Conservation (phyloP, 2,797 vertebrate species). For the Heliangelus exortis region DNA sequence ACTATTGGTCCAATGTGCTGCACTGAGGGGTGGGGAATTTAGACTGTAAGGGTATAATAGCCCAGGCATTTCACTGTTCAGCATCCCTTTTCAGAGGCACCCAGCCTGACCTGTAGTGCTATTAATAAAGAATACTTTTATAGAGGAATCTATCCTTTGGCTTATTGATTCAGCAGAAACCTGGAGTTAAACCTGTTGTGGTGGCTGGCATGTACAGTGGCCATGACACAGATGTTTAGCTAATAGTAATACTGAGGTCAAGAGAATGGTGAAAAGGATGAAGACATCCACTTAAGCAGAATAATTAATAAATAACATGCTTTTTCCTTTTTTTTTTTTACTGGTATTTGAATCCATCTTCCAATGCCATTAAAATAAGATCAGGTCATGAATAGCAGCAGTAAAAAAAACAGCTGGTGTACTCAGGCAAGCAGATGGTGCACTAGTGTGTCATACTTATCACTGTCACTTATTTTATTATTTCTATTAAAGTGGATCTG, state of each 20-base stretch:
- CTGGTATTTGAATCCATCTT: not conserved
- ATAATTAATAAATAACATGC: not conserved
- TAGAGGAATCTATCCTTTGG: not conserved
- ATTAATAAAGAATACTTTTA: not conserved
- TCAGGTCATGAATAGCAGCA: not conserved
- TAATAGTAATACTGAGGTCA: not conserved
- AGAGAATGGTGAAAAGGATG: not conserved
- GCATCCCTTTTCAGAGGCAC: not conserved
- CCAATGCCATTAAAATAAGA: constrained; percentile 21
- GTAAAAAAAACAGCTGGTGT: not conserved
- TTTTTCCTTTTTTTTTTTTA: not conserved
- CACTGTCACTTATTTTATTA: not conserved
- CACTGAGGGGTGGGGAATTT: not conserved
- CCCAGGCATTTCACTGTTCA: not conserved
- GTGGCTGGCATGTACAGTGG: not conserved
- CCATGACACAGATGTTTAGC: not conserved
- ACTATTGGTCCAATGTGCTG: not conserved
- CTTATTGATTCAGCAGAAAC: not conserved
- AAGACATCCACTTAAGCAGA: not conserved
- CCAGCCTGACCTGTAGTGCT: not conserved
- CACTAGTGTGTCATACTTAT: not conserved
- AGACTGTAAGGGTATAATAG: not conserved
- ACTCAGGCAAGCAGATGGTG: not conserved
- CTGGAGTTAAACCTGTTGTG: not conserved
- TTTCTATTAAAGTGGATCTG: not conserved